Evolutionary conservation across 2,113 vertebrate species (phyloP).

Genomic region (Myiopsitta monachus): DNA sequence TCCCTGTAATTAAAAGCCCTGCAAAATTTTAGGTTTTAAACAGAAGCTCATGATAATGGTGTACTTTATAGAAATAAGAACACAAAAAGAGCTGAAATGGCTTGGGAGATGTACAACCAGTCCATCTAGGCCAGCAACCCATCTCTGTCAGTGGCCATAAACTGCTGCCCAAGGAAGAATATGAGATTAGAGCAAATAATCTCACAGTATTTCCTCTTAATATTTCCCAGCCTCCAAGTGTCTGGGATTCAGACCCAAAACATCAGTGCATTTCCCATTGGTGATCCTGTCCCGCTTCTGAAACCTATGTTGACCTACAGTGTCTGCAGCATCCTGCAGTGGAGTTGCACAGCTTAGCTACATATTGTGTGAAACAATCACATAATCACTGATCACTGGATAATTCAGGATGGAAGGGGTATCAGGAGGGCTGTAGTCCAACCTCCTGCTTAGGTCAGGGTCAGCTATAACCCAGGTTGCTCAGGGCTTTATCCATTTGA

Average conservation of each 20-base stretch:
- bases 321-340: background rate
- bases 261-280: background rate
- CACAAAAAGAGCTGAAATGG: background rate
- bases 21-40: slow-evolving; percentile 61
- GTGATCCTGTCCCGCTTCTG: background rate
- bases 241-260: background rate
- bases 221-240: background rate
- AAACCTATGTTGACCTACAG: background rate
- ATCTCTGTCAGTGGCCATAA: background rate
- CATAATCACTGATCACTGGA: background rate
- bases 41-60: background rate
- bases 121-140: background rate
- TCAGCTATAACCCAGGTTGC: background rate
- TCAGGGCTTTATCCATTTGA: background rate
- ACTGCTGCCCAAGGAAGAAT: background rate
- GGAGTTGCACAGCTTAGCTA: background rate
- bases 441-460: background rate
- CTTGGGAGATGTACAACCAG: background rate
- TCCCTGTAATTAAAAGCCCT: slow-evolving; percentile 59
- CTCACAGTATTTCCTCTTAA: background rate
- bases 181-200: background rate
- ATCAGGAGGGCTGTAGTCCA: background rate
- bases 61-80: slow-evolving; percentile 35
- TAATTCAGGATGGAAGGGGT: background rate
- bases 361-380: background rate